Evolutionary conservation across 2,888 invertebrate species (phyloP), one percentile per base, ranked within the genome.

Genomic region (Invenusta paracnida): DNA sequence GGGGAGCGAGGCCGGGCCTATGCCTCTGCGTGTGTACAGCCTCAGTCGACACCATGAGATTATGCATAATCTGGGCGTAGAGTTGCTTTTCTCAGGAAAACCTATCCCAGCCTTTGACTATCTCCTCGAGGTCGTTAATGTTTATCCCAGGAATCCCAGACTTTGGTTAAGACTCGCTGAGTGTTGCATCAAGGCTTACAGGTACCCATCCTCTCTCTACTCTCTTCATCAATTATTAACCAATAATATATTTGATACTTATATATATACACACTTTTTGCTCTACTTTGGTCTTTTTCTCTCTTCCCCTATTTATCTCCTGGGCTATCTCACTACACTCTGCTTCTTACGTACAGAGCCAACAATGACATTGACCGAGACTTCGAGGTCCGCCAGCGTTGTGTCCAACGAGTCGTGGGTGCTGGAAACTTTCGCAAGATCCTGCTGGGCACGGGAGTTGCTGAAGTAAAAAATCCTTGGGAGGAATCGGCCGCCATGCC

Each of bases 31-130:
- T 11, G 84, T 29, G 28, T 83, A 83, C 17, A 84, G 30, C 29
- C 29, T 93, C 84, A 94, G 93, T 88, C 93, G 93, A 88, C 93
- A 94, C 90, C 93, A 93, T 88, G 94, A 94, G 90, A 89, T 94
- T 84, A 93, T 95, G 90, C 95, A 95, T 90, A 96, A 96, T 92
- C 92, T 96, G 88, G 96, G 96, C 0, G 93, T 97, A 85, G 94
- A 95, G 25, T 92, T 96, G 89, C 93, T 98, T 73, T 87, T 87
- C 82, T 73, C 95, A 31, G 94, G 94, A 85, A 94, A 95, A 89
- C 94, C 95, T 0, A 93, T 93, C 87, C 94, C 95, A 89, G 97
- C 98, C 0, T 97, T 98, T 91, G 96, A 96, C 90, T 96, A 95
- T 91, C 93, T 97, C 79, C 94, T 95, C 17, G 94, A 96, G 91